A percentile compares a stretch with the other conserved stretches of the same genome.
phyloP scores from a whole-genome alignment of 1,140 invertebrate species.

The Sinella curviseta region DNA sequence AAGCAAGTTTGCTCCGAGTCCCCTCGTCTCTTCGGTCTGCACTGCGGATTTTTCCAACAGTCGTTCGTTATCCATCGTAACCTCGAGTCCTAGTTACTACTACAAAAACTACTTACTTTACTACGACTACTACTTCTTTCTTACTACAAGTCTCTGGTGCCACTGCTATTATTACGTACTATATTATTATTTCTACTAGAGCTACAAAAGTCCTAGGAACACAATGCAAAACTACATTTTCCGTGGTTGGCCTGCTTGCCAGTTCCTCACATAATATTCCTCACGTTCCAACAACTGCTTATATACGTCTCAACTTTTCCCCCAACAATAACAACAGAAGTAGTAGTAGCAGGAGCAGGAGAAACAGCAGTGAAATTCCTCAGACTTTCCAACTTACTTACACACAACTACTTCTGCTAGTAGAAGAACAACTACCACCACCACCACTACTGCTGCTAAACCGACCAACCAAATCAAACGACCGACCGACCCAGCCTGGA shows the following conservation, averaged over 20 bases:
- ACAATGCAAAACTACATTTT: slow-evolving; percentile 32
- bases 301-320: neutral
- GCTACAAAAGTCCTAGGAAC: neutral
- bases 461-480: neutral
- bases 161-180: neutral
- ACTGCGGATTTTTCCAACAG: slow-evolving; percentile 46
- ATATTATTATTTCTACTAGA: slow-evolving; percentile 6
- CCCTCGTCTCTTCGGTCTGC: slow-evolving; percentile 42
- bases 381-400: neutral
- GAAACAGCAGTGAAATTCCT: slow-evolving; percentile 13
- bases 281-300: slow-evolving; percentile 13
- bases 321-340: slow-evolving; percentile 9
- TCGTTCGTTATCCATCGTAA: slow-evolving; percentile 43
- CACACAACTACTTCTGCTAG: neutral
- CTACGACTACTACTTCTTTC: slow-evolving; percentile 4
- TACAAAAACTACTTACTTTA: slow-evolving; percentile 24
- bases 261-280: neutral
- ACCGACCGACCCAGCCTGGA: slow-evolving; percentile 7
- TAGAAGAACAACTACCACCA: neutral
- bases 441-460: slow-evolving; percentile 7
- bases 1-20: slow-evolving; percentile 21
- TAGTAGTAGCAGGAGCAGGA: neutral
- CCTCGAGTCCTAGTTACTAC: slow-evolving; percentile 29
- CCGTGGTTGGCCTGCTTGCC: neutral
- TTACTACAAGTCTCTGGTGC: neutral